phyloP scores from a whole-genome alignment of 2,113 vertebrate genomes.

The Muntiacus reevesi region DNA sequence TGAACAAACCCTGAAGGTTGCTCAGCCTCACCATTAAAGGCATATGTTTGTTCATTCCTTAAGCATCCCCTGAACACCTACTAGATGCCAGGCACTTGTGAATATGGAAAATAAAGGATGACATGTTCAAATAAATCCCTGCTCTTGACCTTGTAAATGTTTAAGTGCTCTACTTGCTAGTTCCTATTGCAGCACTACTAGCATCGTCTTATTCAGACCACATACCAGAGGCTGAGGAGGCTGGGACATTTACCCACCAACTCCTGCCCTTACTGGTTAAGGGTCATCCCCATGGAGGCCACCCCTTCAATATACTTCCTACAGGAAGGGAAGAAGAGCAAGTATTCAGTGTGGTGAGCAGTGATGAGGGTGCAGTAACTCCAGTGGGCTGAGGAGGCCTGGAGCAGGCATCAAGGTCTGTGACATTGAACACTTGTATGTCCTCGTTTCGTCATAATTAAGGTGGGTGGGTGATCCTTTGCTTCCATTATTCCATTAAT shows the following conservation, averaged over 20 bases:
- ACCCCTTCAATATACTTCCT: neutral
- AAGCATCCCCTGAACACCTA: neutral
- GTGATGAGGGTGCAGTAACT: neutral
- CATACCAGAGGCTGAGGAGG: neutral
- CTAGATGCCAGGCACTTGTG: neutral
- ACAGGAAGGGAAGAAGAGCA: neutral
- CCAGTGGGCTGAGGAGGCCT: neutral
- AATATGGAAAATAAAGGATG: neutral
- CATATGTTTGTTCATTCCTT: neutral
- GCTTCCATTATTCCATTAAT: neutral
- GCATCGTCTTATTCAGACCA: neutral
- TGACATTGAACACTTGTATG: neutral
- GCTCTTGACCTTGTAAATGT: neutral
- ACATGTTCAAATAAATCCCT: neutral
- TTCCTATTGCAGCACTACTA: neutral
- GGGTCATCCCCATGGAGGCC: neutral
- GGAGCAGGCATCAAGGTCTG: neutral
- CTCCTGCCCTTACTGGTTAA: neutral
- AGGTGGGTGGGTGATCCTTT: neutral
- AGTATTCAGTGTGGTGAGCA: neutral
- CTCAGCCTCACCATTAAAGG: neutral
- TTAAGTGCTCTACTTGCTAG: neutral
- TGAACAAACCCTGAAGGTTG: neutral
- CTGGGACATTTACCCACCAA: neutral
- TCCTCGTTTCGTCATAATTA: neutral